Base-by-base conservation (phyloP, 1,140 invertebrate genomes). In the Battus philenor region DNA sequence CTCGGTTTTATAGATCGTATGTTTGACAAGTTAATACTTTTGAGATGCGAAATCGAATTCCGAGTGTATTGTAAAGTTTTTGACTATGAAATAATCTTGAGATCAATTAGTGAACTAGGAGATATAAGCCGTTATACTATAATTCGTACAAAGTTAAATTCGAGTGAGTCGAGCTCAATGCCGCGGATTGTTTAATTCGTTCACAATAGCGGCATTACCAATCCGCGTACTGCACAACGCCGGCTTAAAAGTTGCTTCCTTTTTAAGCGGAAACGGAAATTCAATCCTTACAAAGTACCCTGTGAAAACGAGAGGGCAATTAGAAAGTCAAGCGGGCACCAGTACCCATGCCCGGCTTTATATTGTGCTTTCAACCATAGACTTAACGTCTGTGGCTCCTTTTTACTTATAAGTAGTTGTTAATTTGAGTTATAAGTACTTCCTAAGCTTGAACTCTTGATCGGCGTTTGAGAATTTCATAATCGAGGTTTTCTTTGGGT, bases 291-390 rank as follows among this genome's bases (percentile, higher is more conserved):
- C 20, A 24, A 39, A 24, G 12, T 39, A 24, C 34, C 20, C 20
- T 15, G 32, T 26, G 34, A 24, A 20, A 39, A 39, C 34, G 34
- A 39, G 34, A 24, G 34, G 34, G 34, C 34, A 39, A 39, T 39
- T 39, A 39, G 18, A 39, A n/a, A 24, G 18, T 39, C 11, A 26
- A 26, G 18, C 20, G 12, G 20, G 7, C 16, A 17, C n/a, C 2
- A 16, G 13, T 9, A 34, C 32, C 20, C 1, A 34, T n/a, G n/a
- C n/a, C n/a, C n/a, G n/a, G n/a, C n/a, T 11, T 11, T 22, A 39
- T 39, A 39, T 39, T 39, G 34, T 39, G 22, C 20, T 24, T 39
- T 39, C 34, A 26, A 7, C 22, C 7, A 9, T 7, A 18, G 17
- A 34, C 16, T 34, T 18, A 18, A 34, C 32, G n/a, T 4, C n/a